Conservation (phyloP, 2,888 invertebrate species). For the Melolontha melolontha region DNA sequence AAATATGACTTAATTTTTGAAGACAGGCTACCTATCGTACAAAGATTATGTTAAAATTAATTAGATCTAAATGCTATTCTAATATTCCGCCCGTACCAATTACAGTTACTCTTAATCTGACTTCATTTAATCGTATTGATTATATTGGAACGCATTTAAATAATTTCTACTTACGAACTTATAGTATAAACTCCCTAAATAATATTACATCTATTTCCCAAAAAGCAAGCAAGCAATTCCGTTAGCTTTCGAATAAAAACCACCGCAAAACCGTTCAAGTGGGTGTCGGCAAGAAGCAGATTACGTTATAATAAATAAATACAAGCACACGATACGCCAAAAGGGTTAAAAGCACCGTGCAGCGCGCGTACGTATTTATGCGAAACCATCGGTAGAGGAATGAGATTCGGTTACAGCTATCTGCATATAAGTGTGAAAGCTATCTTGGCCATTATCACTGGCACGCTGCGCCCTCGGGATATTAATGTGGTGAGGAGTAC, state of each 20-base stretch:
- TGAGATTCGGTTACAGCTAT: constrained; percentile 19
- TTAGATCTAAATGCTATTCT: no score
- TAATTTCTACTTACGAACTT: no score
- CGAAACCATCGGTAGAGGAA: constrained; percentile 13
- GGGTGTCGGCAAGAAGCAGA: constrained; percentile 19
- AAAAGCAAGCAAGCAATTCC: neutral
- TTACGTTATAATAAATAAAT: constrained; percentile 26
- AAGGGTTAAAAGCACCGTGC: constrained; percentile 27
- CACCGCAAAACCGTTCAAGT: constrained; percentile 21
- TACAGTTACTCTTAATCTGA: no score
- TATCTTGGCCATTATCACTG: constrained; percentile 38
- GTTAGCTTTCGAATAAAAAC: constrained; percentile 14
- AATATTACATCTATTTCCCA: neutral
- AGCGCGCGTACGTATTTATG: constrained; percentile 20
- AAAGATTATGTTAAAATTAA: no score
- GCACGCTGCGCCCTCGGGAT: constrained; percentile 37
- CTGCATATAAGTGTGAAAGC: constrained; percentile 40
- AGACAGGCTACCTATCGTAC: no score
- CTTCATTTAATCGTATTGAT: no score
- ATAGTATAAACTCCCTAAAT: neutral
- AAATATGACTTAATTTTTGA: no score
- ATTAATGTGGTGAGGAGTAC: constrained; percentile 34
- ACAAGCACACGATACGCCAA: constrained; percentile 10
- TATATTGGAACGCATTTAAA: no score
- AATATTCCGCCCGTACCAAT: no score